Percentiles rank a stretch among this genome's conserved stretches.
phyloP scores from a whole-genome alignment of 1,140 invertebrate genomes.

The Stenopsyche tienmushanensis region DNA sequence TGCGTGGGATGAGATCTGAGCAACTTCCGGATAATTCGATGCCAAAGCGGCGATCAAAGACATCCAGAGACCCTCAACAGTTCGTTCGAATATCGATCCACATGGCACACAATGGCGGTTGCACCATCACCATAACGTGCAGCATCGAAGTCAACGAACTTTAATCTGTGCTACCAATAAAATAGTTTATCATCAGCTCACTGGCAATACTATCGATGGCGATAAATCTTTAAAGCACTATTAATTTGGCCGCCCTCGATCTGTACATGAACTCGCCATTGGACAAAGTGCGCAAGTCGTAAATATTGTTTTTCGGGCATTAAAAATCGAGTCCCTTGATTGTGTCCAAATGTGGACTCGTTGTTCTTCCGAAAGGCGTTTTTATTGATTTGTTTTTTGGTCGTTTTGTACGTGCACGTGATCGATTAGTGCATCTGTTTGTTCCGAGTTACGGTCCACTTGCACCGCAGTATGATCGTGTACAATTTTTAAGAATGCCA shows the following conservation, averaged over 20 bases:
- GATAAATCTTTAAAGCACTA: constrained; percentile 29
- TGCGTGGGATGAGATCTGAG: too few species aligned
- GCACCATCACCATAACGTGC: not conserved
- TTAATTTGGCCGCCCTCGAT: constrained; percentile 19
- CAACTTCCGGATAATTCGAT: too few species aligned
- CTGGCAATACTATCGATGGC: constrained; percentile 20
- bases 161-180: constrained; percentile 36
- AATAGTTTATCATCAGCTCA: constrained; percentile 12
- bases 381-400: too few species aligned
- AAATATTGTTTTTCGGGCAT: constrained; percentile 13
- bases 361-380: too few species aligned
- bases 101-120: not conserved
- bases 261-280: constrained; percentile 7
- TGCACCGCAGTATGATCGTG: too few species aligned
- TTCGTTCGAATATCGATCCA: too few species aligned
- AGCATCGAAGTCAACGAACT: constrained; percentile 27
- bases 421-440: not conserved
- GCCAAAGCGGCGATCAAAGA: too few species aligned
- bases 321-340: constrained; percentile 2
- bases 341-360: not conserved
- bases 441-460: too few species aligned
- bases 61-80: too few species aligned
- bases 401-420: not conserved
- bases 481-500: too few species aligned
- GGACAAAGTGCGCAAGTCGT: constrained; percentile 13